Base-by-base conservation (phyloP, 2,888 invertebrate species). In the Aphrophora alni region DNA sequence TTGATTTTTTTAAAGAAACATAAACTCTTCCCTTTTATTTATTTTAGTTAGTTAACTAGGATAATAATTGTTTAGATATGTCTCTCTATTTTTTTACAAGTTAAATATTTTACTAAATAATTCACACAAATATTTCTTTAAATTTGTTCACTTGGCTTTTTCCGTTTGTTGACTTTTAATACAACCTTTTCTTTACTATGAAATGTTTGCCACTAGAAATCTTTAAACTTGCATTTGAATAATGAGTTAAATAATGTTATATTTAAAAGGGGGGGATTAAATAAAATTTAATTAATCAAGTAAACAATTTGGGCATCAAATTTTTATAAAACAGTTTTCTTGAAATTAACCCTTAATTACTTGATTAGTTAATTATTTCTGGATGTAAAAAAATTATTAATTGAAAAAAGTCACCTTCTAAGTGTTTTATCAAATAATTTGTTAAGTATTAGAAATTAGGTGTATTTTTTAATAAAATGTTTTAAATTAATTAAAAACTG, bases 391-490 rank as follows among this genome's bases (percentile, higher is more conserved):
- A 77, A 77, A 70, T 71, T 71, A 38, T 44, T 71, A 44, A 33
- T 33, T 33, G 8, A 33, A 33, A 33, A 3, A 3, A 33, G 12
- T 44, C 44, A 44, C 44, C 44, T 17, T 14, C 44, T 59, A 59
- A 59, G 59, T 59, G 59, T 59, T 59, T 71, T 78, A 51, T 78
- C 51, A 27, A 44, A 77, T 71, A 70, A 77, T 38, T 72, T 72
- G 38, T 71, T 78, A 51, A 38, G 28, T 17, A 26, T 72, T 44
- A 78, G 26, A 72, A 51, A 78, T 51, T 78, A 38, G 51, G 28
- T 78, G 78, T 78, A 78, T 28, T 78, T 78, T 77, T 78, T 78
- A 78, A 38, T 78, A 78, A 78, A 78, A 78, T 21, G 38, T 78
- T 59, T 59, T 59, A 59, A 59, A n/a, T 59, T 59, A 59, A 44